Conservation (phyloP, 2,113 vertebrate species). For the Galemys pyrenaicus region DNA sequence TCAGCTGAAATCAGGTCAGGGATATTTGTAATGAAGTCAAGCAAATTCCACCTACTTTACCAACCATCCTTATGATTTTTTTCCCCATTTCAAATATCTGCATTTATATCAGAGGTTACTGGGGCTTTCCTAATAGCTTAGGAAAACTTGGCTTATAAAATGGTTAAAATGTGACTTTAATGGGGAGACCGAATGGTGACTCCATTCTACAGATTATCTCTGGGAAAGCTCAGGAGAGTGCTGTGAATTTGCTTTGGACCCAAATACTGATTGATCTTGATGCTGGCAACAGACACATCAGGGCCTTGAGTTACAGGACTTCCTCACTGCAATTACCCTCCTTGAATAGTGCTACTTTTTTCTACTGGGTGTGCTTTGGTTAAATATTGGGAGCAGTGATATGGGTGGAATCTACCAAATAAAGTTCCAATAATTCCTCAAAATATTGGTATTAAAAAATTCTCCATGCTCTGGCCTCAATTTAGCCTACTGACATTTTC, state of each 20-base stretch:
- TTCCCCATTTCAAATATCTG: constrained; percentile 50
- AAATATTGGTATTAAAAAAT: neutral
- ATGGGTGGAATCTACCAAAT: neutral
- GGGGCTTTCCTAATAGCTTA: neutral
- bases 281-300: neutral
- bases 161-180: neutral
- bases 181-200: neutral
- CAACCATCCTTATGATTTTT: constrained; percentile 3
- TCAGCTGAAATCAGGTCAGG: constrained; percentile 53
- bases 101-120: neutral
- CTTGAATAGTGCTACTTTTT: neutral
- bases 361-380: neutral
- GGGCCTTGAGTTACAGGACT: neutral
- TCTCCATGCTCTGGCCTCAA: neutral
- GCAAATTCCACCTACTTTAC: constrained; percentile 1
- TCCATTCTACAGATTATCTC: neutral
- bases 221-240: neutral
- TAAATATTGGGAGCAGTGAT: neutral
- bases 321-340: neutral
- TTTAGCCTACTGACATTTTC: neutral
- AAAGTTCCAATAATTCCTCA: neutral
- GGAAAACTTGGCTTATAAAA: neutral
- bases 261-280: neutral
- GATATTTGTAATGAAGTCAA: constrained; percentile 25
- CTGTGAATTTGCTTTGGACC: neutral